Percentiles rank a stretch among this genome's conserved stretches.
phyloP scores from a whole-genome alignment of 2,797 vertebrate genomes.

The Paramormyrops hopkinsi region DNA sequence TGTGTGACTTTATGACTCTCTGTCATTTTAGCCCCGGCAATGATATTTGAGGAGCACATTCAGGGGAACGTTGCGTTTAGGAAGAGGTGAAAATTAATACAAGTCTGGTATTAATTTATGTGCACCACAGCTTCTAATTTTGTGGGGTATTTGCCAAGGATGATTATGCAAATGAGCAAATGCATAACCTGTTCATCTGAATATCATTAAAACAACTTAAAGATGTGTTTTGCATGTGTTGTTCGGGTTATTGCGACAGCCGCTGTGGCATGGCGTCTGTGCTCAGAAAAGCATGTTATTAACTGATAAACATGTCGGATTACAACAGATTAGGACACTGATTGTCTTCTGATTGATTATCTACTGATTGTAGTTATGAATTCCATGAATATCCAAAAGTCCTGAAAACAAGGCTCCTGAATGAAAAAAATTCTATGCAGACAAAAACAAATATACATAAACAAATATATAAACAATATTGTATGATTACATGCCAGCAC shows the following conservation, averaged over 20 bases:
- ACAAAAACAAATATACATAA: not conserved
- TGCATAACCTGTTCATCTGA: not conserved
- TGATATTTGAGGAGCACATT: not conserved
- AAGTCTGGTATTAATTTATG: slow-evolving; percentile 6
- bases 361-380: not conserved
- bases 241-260: not conserved
- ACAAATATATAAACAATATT: not conserved
- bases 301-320: not conserved
- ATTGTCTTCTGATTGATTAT: not conserved
- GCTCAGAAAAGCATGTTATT: slow-evolving; percentile 3
- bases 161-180: slow-evolving; percentile 2
- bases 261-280: not conserved
- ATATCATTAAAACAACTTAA: slow-evolving; percentile 6
- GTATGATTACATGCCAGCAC: not conserved
- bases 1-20: not conserved
- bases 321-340: not conserved
- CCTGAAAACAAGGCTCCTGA: not conserved
- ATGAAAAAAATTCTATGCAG: not conserved
- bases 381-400: not conserved
- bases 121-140: slow-evolving; percentile 11
- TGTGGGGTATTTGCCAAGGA: not conserved
- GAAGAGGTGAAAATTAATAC: not conserved
- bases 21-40: not conserved
- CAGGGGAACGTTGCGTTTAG: not conserved
- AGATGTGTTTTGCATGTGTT: slow-evolving; percentile 8